phyloP scores from a whole-genome alignment of 2,113 vertebrate genomes.

The Labeo rohita region DNA sequence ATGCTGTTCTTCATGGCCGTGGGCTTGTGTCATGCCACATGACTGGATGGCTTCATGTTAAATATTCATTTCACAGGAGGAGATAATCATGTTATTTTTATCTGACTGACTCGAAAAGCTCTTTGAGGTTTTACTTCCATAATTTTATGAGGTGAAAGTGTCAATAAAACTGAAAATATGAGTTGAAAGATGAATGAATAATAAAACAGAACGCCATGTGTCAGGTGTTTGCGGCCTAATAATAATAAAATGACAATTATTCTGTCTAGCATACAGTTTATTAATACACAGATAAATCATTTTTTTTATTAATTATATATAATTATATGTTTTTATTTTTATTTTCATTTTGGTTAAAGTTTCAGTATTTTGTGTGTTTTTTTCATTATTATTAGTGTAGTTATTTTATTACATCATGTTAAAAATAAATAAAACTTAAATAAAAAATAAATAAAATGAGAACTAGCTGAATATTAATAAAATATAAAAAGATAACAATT shows the following conservation, averaged over 20 bases:
- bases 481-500: no score
- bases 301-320: no score
- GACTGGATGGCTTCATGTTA: conserved; percentile 68
- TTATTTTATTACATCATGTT: neutral
- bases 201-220: neutral
- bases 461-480: no score
- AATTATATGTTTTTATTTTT: no score
- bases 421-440: neutral
- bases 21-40: conserved; percentile 65
- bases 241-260: no score
- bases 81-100: conserved; percentile 61
- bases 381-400: neutral
- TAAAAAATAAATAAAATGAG: no score
- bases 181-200: neutral
- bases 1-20: conserved; percentile 64
- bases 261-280: no score
- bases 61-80: conserved; percentile 61
- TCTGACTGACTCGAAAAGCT: conserved; percentile 38
- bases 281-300: no score
- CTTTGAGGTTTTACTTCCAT: conserved; percentile 1
- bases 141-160: conserved; percentile 33
- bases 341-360: no score
- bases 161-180: conserved; percentile 57
- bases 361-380: no score
- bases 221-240: no score